These are phyloP conservation scores for Sisor rabdophorus DNA, from an alignment of 2,113 vertebrate genomes.

Conservation along the genomic window DNA sequence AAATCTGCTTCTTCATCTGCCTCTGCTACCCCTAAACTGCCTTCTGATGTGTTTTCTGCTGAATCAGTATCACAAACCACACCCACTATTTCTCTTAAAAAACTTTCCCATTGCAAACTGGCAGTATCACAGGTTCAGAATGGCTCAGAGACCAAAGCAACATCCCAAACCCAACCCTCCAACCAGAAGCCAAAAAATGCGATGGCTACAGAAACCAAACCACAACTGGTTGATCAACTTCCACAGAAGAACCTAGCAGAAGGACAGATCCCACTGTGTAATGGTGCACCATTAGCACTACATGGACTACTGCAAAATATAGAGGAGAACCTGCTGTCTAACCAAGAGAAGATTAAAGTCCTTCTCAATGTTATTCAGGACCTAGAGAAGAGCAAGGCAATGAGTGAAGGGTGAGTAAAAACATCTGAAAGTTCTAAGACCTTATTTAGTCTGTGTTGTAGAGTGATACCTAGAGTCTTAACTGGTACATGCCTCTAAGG, in stretches of 20 bases:
- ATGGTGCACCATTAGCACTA: slow-evolving; percentile 71
- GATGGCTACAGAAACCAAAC: slow-evolving; percentile 1
- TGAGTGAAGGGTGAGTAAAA: slow-evolving; percentile 87
- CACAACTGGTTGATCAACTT: slow-evolving; percentile 7
- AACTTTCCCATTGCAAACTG: slow-evolving; percentile 33
- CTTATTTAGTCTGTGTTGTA: slow-evolving; percentile 11
- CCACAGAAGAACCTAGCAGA: neutral
- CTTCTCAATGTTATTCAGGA: slow-evolving; percentile 98
- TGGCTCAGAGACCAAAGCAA: slow-evolving; percentile 48
- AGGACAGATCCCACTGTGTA: slow-evolving; percentile 66
- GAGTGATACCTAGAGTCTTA: neutral
- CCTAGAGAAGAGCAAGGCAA: slow-evolving; percentile 92
- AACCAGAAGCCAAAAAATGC: slow-evolving; percentile 1
- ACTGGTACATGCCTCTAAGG: neutral
- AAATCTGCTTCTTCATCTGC: slow-evolving; percentile 8
- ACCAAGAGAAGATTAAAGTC: slow-evolving; percentile 98
- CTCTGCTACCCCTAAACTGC: slow-evolving; percentile 37
- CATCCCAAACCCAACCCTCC: slow-evolving; percentile 27
- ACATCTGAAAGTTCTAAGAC: neutral
- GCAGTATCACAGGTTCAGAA: slow-evolving; percentile 39
- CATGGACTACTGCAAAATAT: slow-evolving; percentile 85
- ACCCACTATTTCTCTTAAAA: slow-evolving; percentile 53
- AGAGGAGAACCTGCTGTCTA: slow-evolving; percentile 89
- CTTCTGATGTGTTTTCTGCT: slow-evolving; percentile 35
- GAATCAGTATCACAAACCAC: slow-evolving; percentile 44